Base-by-base conservation (phyloP, 2,888 invertebrate species). In the Drosophila atripex region DNA sequence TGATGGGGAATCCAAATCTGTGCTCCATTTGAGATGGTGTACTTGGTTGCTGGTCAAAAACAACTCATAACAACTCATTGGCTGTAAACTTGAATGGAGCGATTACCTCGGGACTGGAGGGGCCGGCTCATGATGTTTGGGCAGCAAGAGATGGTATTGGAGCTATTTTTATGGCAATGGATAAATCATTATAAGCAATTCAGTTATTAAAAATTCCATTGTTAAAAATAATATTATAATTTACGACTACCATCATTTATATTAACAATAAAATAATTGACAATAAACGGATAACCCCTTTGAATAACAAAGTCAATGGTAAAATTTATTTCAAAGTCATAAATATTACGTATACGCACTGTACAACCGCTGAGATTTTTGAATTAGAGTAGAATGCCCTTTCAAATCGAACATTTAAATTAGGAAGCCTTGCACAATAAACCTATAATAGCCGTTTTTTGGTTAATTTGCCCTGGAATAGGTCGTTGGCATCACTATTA, bases 1-100 rank as follows among this genome's bases (percentile, higher is more conserved):
- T 45, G 59, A 41, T 46, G 30, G 23, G 9, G 11, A 41, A 49
- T 51, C 74, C 32, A 28, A 58, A 53, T 47, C 50, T 54, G 65
- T 63, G 49, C 43, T 52, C 43, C 41, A 50, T 71, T 55, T 59
- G 50, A 68, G 74, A 41, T 61, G 58, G 51, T 56, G 41, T 71
- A 79, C 77, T 71, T 64, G 59, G 35, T 50, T 49, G 55, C 49
- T 66, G 49, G 55, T 55, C 69, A 55, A 70, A 65, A 70, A 65
- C 46, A 54, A 63, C 70, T 66, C 58, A 73, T 73, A 69, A 71
- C 78, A 69, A 35, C 41, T 25, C 60, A 76, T 52, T 52, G 60
- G 47, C 68, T 41, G 65, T 58, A 61, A 68, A 71, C 54, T 58
- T 65, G 49, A 52, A 56, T 68, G 65, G 50, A 64, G 54, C 45